These are phyloP conservation scores for Drymonia ruficornis DNA, from an alignment of 2,888 invertebrate species.

Conservation along the genomic window DNA sequence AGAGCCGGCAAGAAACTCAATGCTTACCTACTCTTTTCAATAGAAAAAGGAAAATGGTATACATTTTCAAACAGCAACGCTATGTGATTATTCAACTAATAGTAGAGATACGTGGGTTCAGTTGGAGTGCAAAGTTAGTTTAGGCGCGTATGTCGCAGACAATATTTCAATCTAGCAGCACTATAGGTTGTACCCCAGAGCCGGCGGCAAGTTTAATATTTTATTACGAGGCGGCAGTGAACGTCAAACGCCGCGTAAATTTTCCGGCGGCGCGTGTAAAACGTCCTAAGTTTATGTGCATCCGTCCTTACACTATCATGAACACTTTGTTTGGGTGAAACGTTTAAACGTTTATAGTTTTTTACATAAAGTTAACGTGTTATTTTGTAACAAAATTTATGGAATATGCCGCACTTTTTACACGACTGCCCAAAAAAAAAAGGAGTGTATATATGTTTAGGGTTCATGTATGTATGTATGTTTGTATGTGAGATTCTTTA, in stretches of 20 bases:
- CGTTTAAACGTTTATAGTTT: not conserved
- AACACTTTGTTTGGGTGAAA: constrained; percentile 10
- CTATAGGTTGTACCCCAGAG: constrained; percentile 17
- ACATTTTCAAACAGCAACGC: too few species aligned
- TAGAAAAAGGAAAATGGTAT: too few species aligned
- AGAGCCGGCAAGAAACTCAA: too few species aligned
- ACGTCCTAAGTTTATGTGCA: constrained; percentile 12
- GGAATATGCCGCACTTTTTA: not conserved
- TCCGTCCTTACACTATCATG: constrained; percentile 10
- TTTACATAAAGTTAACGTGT: not conserved
- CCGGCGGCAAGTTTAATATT: constrained; percentile 38
- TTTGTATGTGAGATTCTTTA: too few species aligned
- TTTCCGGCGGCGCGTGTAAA: constrained; percentile 21
- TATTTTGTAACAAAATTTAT: not conserved
- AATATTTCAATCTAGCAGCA: constrained; percentile 7
- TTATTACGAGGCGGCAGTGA: constrained; percentile 27
- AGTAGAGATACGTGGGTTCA: too few species aligned
- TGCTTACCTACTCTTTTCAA: too few species aligned
- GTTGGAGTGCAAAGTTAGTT: too few species aligned
- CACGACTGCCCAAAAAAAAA: too few species aligned
- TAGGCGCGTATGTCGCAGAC: not conserved
- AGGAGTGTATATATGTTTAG: too few species aligned
- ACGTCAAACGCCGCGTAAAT: constrained; percentile 36
- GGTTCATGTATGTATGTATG: too few species aligned
- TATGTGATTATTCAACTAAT: too few species aligned